Percentiles rank a stretch among this genome's conserved stretches.
These are phyloP conservation scores for Gallinago jamesoni DNA, from an alignment of 2,113 vertebrate species.

Conservation along the genomic window DNA sequence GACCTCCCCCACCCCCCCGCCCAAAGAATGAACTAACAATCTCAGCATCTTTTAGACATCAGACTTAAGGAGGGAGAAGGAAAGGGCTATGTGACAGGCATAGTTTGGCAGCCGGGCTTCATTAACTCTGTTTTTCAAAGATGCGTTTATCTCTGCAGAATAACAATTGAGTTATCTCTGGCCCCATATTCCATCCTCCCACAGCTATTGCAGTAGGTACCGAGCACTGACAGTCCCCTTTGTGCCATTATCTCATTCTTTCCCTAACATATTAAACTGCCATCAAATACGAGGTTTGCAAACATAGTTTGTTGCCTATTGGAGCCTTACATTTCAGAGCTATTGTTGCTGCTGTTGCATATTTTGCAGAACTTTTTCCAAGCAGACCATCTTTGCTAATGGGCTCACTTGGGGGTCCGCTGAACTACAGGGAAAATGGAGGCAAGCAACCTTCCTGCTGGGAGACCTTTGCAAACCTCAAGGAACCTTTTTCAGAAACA, in stretches of 20 bases:
- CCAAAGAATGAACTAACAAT: neutral
- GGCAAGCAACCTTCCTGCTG: constrained; percentile 10
- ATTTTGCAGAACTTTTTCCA: neutral
- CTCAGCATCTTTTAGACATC: neutral
- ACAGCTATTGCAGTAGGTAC: neutral
- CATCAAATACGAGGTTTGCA: constrained; percentile 16
- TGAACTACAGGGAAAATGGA: neutral
- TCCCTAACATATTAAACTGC: neutral
- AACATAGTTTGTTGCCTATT: neutral
- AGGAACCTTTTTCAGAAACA: neutral
- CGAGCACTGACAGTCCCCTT: neutral
- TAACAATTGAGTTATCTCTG: neutral
- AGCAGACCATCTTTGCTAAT: neutral
- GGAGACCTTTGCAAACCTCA: constrained; percentile 42
- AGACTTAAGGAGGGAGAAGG: neutral
- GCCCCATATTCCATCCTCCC: neutral
- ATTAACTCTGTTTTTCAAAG: constrained; percentile 29
- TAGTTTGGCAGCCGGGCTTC: neutral
- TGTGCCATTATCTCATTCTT: neutral
- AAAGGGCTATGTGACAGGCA: neutral
- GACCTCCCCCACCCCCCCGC: accelerated
- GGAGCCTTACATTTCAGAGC: neutral
- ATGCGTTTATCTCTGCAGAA: neutral
- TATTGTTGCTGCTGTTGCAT: neutral
- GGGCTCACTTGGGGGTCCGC: neutral